Evolutionary conservation across 2,797 vertebrate species (phyloP), one percentile per base, ranked within the genome.

Genomic region (Microchirus variegatus): DNA sequence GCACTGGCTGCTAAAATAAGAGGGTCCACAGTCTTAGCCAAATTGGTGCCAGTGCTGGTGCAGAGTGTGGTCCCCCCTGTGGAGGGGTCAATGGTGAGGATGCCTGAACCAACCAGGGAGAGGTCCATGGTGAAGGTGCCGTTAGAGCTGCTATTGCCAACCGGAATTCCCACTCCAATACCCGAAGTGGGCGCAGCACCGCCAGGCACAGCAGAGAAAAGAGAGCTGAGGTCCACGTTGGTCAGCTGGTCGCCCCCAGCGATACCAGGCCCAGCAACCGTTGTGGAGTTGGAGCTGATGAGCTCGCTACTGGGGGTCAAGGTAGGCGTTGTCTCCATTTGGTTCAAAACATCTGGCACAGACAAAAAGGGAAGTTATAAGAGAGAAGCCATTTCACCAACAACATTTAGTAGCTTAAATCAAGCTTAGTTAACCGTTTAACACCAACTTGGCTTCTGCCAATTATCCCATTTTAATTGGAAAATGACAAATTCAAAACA

Each of bases 261-360:
- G 4, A 80, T 56, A 36, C 85, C 78, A 6, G 86, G 65, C 17
- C 83, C 83, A 0, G 83, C 58, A 4, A 80, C 87, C 0, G 85
- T 70, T 1, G 83, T 67, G 31, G 95, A 94, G 36, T 93, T 90
- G 0, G 94, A 81, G 63, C 94, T 96, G 42, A 94, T 90, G 16
- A 99, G 95, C 69, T 97, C 97, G 2, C 89, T 96, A 90, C 96
- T 97, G 10, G 96, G 96, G 0, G 95, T 96, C 46, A 98, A 92
- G 14, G 95, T 93, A 59, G 93, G 93, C 0, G 93, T 90, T 65
- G 93, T 93, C 88, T 97, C 96, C 38, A 97, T 92, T 69, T 96
- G 96, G 81, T 89, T 94, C 10, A 96, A 88, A 40, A 95, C 88
- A 89, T 97, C 97, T 99, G 89, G 50, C 79, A 86, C 7, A 4